Base-by-base conservation (phyloP, 1,140 invertebrate species). In the Hydropsyche tenuis region DNA sequence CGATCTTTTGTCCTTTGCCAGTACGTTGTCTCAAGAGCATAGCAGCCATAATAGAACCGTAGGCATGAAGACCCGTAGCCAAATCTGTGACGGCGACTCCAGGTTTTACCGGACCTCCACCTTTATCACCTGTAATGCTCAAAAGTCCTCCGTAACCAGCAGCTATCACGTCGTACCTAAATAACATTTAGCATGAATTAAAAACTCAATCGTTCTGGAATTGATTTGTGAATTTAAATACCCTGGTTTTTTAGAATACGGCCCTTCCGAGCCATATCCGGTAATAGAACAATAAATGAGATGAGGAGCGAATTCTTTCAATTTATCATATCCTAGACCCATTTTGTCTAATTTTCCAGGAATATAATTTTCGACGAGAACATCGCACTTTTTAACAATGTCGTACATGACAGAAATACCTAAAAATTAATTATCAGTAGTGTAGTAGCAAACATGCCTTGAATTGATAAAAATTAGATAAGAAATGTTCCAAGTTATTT, bases 271-370 rank as follows among this genome's bases (percentile, higher is more conserved):
- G 0, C 97, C 97, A 84, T 93, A 99, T 0, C 96, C 97, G 73
- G 94, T 96, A 43, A 99, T 89, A 0, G 96, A 96, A 85, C 96
- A 97, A 80, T 99, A 99, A 72, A 99, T 91, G 11, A 99, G 85
- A 48, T 88, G 85, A 0, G 95, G 94, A 73, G 93, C 92, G 7
- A 93, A 79, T 68, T 85, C 79, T 14, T 87, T 88, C 23, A 99
- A 78, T 14, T 90, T 83, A 5, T 93, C 83, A 82, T 96, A 99
- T 22, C 92, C 94, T 60, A 99, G 82, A 5, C 90, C 90, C 63
- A 95, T 86, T 70, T 90, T 82, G 23, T 90, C 87, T 73, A 99
- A 81, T 79, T 95, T 96, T 0, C 96, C 96, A 14, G 97, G 97
- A 0, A 99, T 85, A 84, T 93, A 99, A 85, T 99, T 99, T 82